Conservation (phyloP, 2,888 invertebrate species). For the Cacoxenus indagator region DNA sequence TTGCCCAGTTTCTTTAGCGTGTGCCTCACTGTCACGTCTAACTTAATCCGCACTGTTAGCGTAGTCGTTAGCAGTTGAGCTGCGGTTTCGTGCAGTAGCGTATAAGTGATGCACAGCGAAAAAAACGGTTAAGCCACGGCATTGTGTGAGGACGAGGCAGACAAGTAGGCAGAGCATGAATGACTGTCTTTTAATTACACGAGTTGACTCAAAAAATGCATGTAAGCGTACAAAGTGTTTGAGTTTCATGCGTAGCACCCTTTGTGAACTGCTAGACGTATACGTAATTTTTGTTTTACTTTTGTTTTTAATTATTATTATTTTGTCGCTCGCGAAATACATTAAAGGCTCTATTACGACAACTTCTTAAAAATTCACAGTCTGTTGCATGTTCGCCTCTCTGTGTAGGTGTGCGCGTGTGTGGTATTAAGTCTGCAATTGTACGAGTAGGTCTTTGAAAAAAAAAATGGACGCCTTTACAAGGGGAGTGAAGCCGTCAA, state of each 20-base stretch:
- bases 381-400: constrained; percentile 50
- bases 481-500: neutral
- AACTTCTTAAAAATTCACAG: constrained; percentile 62
- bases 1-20: neutral
- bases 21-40: neutral
- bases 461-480: neutral
- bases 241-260: constrained; percentile 36
- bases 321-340: constrained; percentile 45
- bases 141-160: constrained; percentile 7
- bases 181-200: constrained; percentile 56
- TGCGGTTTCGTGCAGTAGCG: neutral
- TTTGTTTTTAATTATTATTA: constrained; percentile 24
- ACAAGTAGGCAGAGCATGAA: constrained; percentile 27
- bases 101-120: neutral
- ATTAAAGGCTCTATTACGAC: constrained; percentile 57
- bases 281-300: constrained; percentile 37
- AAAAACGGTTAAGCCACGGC: neutral
- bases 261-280: constrained; percentile 46
- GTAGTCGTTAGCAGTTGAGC: constrained; percentile 1
- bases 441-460: neutral
- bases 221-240: constrained; percentile 42
- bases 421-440: constrained; percentile 37
- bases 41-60: neutral
- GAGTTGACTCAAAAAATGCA: constrained; percentile 44
- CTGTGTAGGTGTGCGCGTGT: constrained; percentile 2